Base-by-base conservation (phyloP, 2,888 invertebrate genomes). In the Drosophila tanythrix region DNA sequence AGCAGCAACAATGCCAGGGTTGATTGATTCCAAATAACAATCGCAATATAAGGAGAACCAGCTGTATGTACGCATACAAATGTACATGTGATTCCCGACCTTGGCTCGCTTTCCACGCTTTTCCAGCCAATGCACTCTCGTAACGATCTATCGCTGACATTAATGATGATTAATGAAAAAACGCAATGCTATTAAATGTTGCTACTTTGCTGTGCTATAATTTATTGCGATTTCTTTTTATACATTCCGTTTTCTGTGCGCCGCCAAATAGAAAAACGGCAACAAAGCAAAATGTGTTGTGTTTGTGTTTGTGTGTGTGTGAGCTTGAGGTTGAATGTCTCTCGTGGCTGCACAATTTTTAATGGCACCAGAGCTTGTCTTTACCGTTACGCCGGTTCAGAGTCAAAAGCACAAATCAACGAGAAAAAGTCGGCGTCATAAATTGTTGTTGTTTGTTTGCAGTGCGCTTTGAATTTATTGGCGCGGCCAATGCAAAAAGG, bases 41-140 rank as follows among this genome's bases (percentile, higher is more conserved):
- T 38, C 25, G 8, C 13, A 18, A n/a, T 15, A 8, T n/a, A 29
- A 38, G n/a, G 13, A 29, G 65, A 33, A 7, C 13, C 15, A 11
- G 33, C 11, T 36, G 36, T n/a, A 18, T 56, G 11, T 7, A 11
- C 31, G 18, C 3, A 18, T 18, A 55, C 3, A 18, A 11, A 21
- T 15, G 25, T 46, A 36, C n/a, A 5, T 8, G n/a, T 59, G 43
- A 33, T 21, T 74, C 46, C 73, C 66, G 89, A 79, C 85, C 90
- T 85, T 85, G 85, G 76, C 89, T 87, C 57, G 86, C 71, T 90
- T 90, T 86, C 82, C 90, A 74, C 89, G 85, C 88, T 89, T 90
- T 86, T 90, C 90, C 86, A 82, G 83, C 48, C 90, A 74, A 63
- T 88, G 82, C 90, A 80, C 74, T 73, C 72, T 40, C 60, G 46